Evolutionary conservation across 2,888 invertebrate genomes (phyloP), one percentile per base, ranked within the genome.

Genomic region (Anaspis maculata): DNA sequence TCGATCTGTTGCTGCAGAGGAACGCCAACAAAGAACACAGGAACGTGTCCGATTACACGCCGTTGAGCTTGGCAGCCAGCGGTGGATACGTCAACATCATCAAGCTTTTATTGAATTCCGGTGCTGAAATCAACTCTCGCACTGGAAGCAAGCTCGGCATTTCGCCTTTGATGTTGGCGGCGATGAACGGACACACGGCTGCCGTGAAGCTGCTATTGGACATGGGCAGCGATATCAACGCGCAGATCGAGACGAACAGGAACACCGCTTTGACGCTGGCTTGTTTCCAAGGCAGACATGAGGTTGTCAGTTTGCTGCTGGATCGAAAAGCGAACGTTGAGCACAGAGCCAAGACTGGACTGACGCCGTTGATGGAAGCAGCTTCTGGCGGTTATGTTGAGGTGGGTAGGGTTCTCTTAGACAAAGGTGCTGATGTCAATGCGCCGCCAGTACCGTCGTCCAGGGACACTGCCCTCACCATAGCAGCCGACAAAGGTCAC

Each of bases 401-500:
- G 59, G 98, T 98, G 23, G 98, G 97, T 3, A 74, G 90, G 34
- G 94, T 98, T 31, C 72, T 98, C 37, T 71, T 98, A 24, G 92
- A 95, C 60, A 92, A 94, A 68, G 91, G 91, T 2, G 98, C 98
- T 2, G 98, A 98, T 68, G 96, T 97, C 0, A 98, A 98, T 70
- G 96, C 97, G 19, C 86, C 95, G 11, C 97, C 97, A 15, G 97
- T 98, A 42, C 97, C 97, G 11, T 92, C 95, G 11, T 95, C 95
- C 3, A 73, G 96, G 31, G 98, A 98, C 69, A 98, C 98, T 3
- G 97, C 98, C 13, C 77, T 98, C 30, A 98, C 98, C 40, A 98
- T 98, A 54, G 97, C 97, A 41, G 96, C 97, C n/a, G 98, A 98
- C 63, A 98, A 98, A 66, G 98, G 98, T 0, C 97, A 98, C 68